Evolutionary conservation across 2,888 invertebrate genomes (phyloP), one percentile per base, ranked within the genome.

Genomic region (Stegana nigrithorax): DNA sequence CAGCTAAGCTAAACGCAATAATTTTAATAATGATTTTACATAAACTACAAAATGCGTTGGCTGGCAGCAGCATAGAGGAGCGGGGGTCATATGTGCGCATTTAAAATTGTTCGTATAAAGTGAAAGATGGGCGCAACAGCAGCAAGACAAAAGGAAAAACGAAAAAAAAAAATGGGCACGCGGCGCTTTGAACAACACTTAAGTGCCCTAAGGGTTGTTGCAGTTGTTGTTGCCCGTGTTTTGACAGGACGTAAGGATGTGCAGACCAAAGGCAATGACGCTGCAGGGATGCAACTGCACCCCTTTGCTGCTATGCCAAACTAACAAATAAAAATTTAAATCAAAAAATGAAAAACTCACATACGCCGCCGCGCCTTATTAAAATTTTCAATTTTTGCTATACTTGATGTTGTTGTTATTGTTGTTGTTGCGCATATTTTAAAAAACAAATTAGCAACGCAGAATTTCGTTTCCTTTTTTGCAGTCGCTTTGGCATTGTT

Each of bases 401-500:
- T 36, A 25, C 29, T 58, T 26, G 50, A 25, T 62, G 45, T 59
- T 63, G 63, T 58, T 62, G 63, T 62, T 69, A 67, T 51, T 75
- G 66, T 51, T 68, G 70, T 78, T 78, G 73, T 78, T 80, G 78
- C 74, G 75, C 80, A 76, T 76, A 76, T 76, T 76, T 80, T 80
- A 80, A 76, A 76, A 76, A 71, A 80, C 76, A 80, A 76, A 76
- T 76, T 76, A 80, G 75, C 75, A 75, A 80, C 80, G 80, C 80
- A 78, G 67, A 74, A 73, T 78, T 59, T 36, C 78, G 77, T 77
- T 77, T 60, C 21, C 47, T 47, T 47, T 51, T 17, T 59, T 32
- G 21, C 32, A 59, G 27, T 47, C n/a, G n/a, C n/a, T n/a, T n/a
- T n/a, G n/a, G n/a, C n/a, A n/a, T n/a, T 29, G 8, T 58, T 44